Base-by-base conservation (phyloP, 1,140 invertebrate genomes). In the Grapholita molesta region DNA sequence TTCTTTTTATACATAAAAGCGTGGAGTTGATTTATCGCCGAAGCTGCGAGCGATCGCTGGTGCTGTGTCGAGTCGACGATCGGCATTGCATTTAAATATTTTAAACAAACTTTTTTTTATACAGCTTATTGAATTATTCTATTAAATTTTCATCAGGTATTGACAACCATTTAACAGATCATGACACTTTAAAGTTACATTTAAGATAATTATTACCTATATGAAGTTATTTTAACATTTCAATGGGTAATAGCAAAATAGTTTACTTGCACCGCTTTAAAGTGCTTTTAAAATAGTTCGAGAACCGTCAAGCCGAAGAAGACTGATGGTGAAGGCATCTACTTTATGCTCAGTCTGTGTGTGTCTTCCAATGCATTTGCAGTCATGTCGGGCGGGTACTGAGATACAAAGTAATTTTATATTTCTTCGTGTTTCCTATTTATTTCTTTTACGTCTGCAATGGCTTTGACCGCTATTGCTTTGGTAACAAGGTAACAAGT, bases 41-140 rank as follows among this genome's bases (percentile, higher is more conserved):
- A 72, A 75, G 81, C 76, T 74, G 75, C 71, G 76, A 81, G 83
- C 79, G 79, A 75, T 80, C 80, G 76, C 74, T 75, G 75, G 81
- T 82, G 78, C 83, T 80, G 80, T 79, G 77, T 77, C 78, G 80
- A 83, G 82, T 86, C 82, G 84, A 85, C 53, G 83, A 89, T 90
- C 85, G 84, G 85, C 85, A 76, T 76, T 83, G 77, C 79, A 86
- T 87, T 88, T 86, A 85, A 86, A 88, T 90, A 89, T 87, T 90
- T 90, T 87, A 90, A 84, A 85, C 85, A 82, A 4, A 32, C n/a
- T 1, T 57, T 28, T 57, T 28, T 61, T 8, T 61, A 61, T 25
- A 15, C 15, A n/a, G 18, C 25, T 61, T 61, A 61, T 38, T 38
- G 35, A 38, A 38, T 38, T 38, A 38, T n/a, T 6, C 35, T 6